Evolutionary conservation across 2,797 vertebrate genomes (phyloP), one percentile per base, ranked within the genome.

Genomic region (Acanthornis magna): DNA sequence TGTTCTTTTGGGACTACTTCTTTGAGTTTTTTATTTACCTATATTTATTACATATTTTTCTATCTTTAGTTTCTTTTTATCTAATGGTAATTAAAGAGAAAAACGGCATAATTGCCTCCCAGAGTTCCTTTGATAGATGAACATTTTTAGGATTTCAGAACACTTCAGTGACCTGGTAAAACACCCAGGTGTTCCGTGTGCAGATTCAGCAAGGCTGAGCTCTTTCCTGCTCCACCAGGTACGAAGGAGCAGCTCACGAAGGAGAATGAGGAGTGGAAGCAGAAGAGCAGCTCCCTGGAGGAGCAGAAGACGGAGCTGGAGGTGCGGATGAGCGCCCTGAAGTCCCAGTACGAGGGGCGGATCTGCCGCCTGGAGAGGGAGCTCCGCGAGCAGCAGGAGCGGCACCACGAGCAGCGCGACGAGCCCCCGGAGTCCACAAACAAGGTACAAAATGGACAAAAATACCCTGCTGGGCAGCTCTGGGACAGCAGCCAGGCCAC

Each of bases 301-400:
- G 98, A 98, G 86, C 99, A 99, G 97, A 98, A 98, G n/a, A 99
- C 99, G 11, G 99, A 99, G 86, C 50, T 99, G 89, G 99, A 99
- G 94, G 99, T 99, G 73, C 98, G 99, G 30, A 98, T 99, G 97
- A 99, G 98, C 3, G 99, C 99, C 1, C 98, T 99, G 4, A 99
- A 99, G 93, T 99, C 99, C 1, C 99, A 99, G n/a, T 99, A 99
- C 2, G 99, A 99, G 95, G 99, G 99, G 8, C 98, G 99, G 7
- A 98, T 99, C 89, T 98, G 98, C 97, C 98, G 99, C 13, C 98
- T 99, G 94, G 99, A 99, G 96, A 98, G 99, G 80, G 99, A 99
- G 85, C 98, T 99, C 32, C 97, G 99, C 32, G 99, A 99, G 58
- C 99, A 99, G 36, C 99, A 99, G 89, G 99, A 99, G 94, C 98